Evolutionary conservation across 2,888 invertebrate genomes (phyloP).

Genomic region (Caenorhabditis macrosperma): DNA sequence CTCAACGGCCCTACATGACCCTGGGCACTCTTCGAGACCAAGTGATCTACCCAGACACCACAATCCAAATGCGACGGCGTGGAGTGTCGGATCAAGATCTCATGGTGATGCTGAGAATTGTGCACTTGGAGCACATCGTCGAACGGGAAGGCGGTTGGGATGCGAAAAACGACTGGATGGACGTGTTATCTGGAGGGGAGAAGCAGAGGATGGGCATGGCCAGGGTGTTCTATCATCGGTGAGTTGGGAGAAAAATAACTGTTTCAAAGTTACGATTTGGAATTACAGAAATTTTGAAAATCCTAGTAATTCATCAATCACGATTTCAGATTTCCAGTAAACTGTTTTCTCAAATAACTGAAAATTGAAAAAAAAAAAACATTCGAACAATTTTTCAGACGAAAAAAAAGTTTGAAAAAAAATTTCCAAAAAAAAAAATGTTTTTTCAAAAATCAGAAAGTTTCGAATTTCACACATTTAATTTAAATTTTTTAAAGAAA

Average conservation of each 20-base stretch:
- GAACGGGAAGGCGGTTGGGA: slow-evolving; percentile 77
- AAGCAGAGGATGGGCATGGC: slow-evolving; percentile 95
- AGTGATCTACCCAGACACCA: slow-evolving; percentile 92
- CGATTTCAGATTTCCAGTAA: no score
- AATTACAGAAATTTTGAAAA: no score
- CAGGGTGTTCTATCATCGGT: slow-evolving; percentile 81
- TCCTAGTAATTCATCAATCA: no score
- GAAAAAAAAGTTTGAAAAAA: no score
- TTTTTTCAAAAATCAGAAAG: background rate
- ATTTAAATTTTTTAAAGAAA: no score
- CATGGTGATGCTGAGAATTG: slow-evolving; percentile 85
- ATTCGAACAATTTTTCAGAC: no score
- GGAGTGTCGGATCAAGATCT: slow-evolving; percentile 89
- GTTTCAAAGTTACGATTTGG: no score
- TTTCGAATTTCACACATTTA: no score
- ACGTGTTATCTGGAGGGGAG: slow-evolving; percentile 97
- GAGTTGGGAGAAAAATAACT: slow-evolving; percentile 4
- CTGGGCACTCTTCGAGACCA: slow-evolving; percentile 94
- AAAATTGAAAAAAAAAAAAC: no score
- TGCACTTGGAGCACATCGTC: slow-evolving; percentile 86
- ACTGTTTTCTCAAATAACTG: no score
- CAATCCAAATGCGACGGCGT: slow-evolving; percentile 86
- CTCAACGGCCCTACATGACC: slow-evolving; percentile 96
- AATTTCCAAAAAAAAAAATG: no score
- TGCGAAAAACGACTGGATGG: slow-evolving; percentile 93